Conservation (phyloP, 2,113 vertebrate genomes). For the Thunnus thynnus region DNA sequence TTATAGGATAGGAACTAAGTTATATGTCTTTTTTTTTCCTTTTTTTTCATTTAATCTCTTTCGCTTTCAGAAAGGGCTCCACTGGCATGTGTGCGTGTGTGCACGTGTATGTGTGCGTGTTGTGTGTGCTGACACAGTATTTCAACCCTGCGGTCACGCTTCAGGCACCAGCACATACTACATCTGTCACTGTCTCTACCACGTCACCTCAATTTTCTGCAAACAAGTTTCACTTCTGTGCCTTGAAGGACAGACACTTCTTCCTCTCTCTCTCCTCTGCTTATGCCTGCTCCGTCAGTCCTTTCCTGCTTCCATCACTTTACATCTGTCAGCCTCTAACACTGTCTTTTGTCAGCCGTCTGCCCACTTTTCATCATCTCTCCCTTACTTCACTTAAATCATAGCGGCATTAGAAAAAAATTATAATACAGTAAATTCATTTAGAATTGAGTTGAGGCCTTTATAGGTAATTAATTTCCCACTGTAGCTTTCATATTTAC, state of each 20-base stretch:
- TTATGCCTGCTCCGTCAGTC: slow-evolving; percentile 61
- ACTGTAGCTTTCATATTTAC: slow-evolving; percentile 40
- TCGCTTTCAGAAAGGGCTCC: slow-evolving; percentile 46
- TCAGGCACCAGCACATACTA: slow-evolving; percentile 70
- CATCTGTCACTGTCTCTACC: slow-evolving; percentile 79
- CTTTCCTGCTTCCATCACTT: slow-evolving; percentile 53
- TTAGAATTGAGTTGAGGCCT: slow-evolving; percentile 37
- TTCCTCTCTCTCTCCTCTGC: slow-evolving; percentile 37
- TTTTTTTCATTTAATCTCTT: slow-evolving; percentile 58
- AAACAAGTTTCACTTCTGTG: slow-evolving; percentile 71
- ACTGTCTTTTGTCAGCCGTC: slow-evolving; percentile 67
- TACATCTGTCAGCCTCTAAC: slow-evolving; percentile 57
- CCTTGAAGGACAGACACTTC: slow-evolving; percentile 70
- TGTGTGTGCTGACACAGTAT: slow-evolving; percentile 60
- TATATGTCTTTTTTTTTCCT: slow-evolving; percentile 55
- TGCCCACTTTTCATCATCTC: slow-evolving; percentile 48
- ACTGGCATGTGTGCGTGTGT: background rate
- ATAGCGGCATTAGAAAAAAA: background rate
- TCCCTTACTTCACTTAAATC: slow-evolving; percentile 24
- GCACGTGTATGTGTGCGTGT: background rate
- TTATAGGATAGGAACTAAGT: slow-evolving; percentile 80
- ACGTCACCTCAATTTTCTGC: slow-evolving; percentile 75
- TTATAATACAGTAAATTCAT: slow-evolving; percentile 26
- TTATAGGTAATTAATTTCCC: slow-evolving; percentile 46
- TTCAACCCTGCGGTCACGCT: slow-evolving; percentile 73